Base-by-base conservation (phyloP, 2,888 invertebrate species). In the Standfussiana lucernea region DNA sequence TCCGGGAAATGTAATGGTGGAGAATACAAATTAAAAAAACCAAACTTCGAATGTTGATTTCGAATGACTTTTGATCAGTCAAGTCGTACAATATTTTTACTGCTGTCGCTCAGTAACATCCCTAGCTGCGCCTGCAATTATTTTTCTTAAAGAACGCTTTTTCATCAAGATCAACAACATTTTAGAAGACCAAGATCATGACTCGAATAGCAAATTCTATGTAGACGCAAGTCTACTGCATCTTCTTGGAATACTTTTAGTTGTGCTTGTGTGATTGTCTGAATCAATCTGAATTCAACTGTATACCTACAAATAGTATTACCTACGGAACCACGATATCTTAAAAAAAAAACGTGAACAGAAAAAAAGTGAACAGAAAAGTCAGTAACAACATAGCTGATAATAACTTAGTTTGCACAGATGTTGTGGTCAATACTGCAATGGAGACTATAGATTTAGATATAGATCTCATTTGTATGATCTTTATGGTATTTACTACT, bases 1-100 rank as follows among this genome's bases (percentile, higher is more conserved):
- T 85, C 74, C 77, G 56, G 75, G 76, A 74, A 74, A 67, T n/a
- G n/a, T n/a, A n/a, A n/a, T 47, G 15, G 21, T 45, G 45, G 42
- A n/a, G 45, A 66, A 45, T 15, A 59, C 35, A 4, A 56, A 77
- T n/a, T n/a, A n/a, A n/a, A n/a, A n/a, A n/a, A n/a, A n/a, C 56
- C 59, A 24, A 37, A 28, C 18, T 7, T 47, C 65, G 4, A 4
- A 18, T 45, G 45, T 18, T 45, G 8, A 18, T 32, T 50, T 72
- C 24, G 24, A 18, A 28, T 0, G 28, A 1, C 8, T 68, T 50
- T 24, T 24, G 59, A 59, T 24, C 11, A 21, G 8, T 74, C 32
- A 35, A 15, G 7, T 24, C 7, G 8, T 8, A 28, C 2, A 13
- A 53, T 28, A 35, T 37, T 56, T 56, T 32, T 59, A 59, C 18